Percentiles rank a stretch among this genome's conserved stretches.
phyloP scores from a whole-genome alignment of 2,797 vertebrate genomes.

The Peromyscus aztecus region DNA sequence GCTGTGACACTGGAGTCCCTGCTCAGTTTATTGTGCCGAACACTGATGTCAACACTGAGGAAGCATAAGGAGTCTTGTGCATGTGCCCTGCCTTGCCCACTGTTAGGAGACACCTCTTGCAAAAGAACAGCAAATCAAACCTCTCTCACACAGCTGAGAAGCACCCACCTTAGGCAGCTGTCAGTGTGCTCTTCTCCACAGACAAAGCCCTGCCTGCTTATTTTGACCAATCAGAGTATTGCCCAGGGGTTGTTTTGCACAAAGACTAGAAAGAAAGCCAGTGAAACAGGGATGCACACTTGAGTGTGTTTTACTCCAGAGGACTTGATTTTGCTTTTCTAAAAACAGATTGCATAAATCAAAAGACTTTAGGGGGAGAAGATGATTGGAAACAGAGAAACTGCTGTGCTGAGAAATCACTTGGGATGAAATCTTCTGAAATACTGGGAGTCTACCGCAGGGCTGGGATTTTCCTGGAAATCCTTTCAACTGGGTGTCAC shows the following conservation, averaged over 20 bases:
- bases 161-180: neutral
- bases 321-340: neutral
- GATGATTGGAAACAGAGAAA: constrained; percentile 26
- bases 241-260: constrained; percentile 6
- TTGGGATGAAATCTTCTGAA: constrained; percentile 38
- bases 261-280: neutral
- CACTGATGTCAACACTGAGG: constrained; percentile 52
- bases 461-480: constrained; percentile 38
- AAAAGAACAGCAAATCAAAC: constrained; percentile 71
- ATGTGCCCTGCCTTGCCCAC: constrained; percentile 61
- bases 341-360: constrained; percentile 39
- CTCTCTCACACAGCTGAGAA: constrained; percentile 6
- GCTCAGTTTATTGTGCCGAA: constrained; percentile 72
- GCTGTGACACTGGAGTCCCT: constrained; percentile 59
- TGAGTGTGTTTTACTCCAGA: neutral
- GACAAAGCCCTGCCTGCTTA: rapidly evolving
- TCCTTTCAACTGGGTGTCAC: neutral
- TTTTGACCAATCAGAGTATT: constrained; percentile 18
- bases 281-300: neutral
- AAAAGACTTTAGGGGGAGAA: neutral
- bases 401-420: constrained; percentile 57
- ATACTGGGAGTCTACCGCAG: constrained; percentile 15
- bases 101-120: constrained; percentile 73
- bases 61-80: constrained; percentile 68
- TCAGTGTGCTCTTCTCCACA: neutral